Evolutionary conservation across 2,797 vertebrate genomes (phyloP), one percentile per base, ranked within the genome.

Genomic region (Pantherophis vulpinus): DNA sequence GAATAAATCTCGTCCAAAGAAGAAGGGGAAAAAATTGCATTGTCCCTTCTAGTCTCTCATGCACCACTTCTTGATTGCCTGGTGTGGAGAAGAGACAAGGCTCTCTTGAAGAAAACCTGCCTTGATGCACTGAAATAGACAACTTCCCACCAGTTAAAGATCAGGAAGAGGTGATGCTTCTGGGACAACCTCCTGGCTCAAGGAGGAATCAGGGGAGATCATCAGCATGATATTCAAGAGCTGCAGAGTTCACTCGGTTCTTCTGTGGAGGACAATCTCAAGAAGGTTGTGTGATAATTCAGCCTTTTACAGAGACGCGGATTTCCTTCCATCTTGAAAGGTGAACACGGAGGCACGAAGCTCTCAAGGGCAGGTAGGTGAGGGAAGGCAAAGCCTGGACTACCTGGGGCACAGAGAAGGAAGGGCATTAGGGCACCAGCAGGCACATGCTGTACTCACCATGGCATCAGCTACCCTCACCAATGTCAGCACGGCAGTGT

Each of bases 391-490:
- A 42, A 4, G 70, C 70, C 23, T 20, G 32, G 32, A 8, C 16
- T 6, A 20, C 32, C 66, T 3, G 66, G 11, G 66, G 70, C 3
- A 42, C 8, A 42, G 70, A 79, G 8, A 3, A 79, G 70, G 70
- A 20, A 79, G 32, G 70, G 32, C 70, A 10, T 42, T 4, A 42
- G 32, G 70, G 18, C 51, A 56, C 4, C 8, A 5, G n/a, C 10
- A 74, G 51, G 5, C 4, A 0, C 47, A 13, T 0, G 1, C 9
- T 3, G 5, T 23, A 51, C 16, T 25, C 29, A 3, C 12, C 63
- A 90, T 90, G 89, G 63, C n/a, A 7, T 32, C 9, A 1, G 11
- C 23, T 25, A 9, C 20, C 20, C 54, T 4, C 12, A 1, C 63
- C 29, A 90, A 90, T 13, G 8, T 8, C n/a, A 90, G 63, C 63